These are phyloP conservation scores for Elysia chlorotica DNA, from an alignment of 1,140 invertebrate genomes.

Conservation along the genomic window DNA sequence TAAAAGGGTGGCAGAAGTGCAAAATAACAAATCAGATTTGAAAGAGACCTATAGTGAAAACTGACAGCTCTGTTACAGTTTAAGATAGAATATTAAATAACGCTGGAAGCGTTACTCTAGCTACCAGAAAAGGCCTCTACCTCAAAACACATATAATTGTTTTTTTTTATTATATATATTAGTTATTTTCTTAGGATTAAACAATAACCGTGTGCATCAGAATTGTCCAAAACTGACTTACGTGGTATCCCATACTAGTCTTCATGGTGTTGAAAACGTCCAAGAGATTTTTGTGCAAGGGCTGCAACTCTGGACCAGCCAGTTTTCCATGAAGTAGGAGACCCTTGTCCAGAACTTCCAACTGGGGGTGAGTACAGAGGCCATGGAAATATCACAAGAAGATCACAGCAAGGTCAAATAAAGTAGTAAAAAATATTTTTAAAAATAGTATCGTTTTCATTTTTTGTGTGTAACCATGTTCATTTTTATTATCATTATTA, in stretches of 20 bases:
- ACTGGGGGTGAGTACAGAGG: constrained; percentile 51
- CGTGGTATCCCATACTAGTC: constrained; percentile 62
- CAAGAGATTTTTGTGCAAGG: constrained; percentile 83
- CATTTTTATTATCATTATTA: background rate
- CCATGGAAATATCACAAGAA: no score
- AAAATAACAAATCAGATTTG: no score
- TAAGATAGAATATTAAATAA: background rate
- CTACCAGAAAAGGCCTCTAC: background rate
- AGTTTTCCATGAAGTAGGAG: constrained; percentile 81
- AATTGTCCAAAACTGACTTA: constrained; percentile 14
- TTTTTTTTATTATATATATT: background rate
- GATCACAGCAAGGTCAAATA: no score
- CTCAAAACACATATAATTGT: background rate
- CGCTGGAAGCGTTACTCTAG: background rate
- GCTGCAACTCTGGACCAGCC: constrained; percentile 80
- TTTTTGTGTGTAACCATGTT: background rate
- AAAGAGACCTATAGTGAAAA: background rate
- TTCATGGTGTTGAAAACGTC: constrained; percentile 82
- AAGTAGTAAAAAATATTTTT: no score
- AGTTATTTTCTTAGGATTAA: background rate
- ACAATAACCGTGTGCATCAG: background rate
- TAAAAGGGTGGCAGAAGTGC: no score
- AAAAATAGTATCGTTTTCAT: background rate
- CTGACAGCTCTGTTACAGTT: background rate
- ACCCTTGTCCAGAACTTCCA: constrained; percentile 78